Base-by-base conservation (phyloP, 2,113 vertebrate genomes). In the Neotoma lepida region DNA sequence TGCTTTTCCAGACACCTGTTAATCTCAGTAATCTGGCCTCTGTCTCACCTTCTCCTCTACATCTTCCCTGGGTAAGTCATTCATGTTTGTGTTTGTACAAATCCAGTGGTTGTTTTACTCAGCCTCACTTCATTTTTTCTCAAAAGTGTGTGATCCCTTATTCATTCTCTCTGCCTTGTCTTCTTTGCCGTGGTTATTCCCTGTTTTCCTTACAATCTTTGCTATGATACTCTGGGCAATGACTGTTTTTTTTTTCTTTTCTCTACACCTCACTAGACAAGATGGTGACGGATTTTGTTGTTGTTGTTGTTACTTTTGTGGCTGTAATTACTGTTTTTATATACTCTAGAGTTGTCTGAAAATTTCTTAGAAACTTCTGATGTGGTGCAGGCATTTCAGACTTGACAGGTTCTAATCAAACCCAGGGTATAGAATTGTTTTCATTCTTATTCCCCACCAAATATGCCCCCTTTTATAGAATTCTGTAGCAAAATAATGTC, bases 11-110 rank as follows among this genome's bases (percentile, higher is more conserved):
- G 17, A 49, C 0, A 49, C 30, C 17, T 4, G 15, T 63, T 56
- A 63, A 33, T 4, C 68, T 17, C 1, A 44, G 6, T 22, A 44
- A 49, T 81, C 46, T 81, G 15, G 26, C 24, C 54, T 78, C 20
- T 54, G 6, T 6, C 0, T 17, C 33, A 44, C 1, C 6, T 0
- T 2, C 0, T 6, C 64, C 46, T 17, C 24, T 17, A 10, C 51
- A 64, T 49, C 4, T 89, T 3, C 1, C 28, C 26, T 56, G 78
- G 33, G 51, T 28, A 81, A 44, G 39, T 70, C 13, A 49, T 28
- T 28, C 35, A 54, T 26, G 46, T 84, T 17, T 86, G n/a, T 82
- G 10, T 33, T 70, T n/a, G 46, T 86, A 33, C 44, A 35, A 86
- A 86, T 66, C 14, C 33, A 51, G 30, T 4, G 12, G 58, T 85